These are phyloP conservation scores for Eupithecia centaureata DNA, from an alignment of 2,888 invertebrate species.

Conservation along the genomic window DNA sequence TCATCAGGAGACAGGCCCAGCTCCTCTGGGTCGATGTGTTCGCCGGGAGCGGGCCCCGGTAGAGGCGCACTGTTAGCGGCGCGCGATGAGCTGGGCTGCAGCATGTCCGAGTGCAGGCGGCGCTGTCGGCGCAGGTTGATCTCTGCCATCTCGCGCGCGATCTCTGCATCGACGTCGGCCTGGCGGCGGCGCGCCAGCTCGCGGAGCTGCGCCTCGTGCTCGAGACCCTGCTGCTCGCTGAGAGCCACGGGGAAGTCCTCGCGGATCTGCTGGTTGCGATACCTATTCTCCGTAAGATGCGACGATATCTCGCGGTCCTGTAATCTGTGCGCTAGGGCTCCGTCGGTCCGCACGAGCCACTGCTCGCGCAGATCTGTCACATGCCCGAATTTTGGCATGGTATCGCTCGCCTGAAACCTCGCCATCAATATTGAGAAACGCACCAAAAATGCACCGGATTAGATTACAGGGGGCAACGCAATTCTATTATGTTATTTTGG, in stretches of 20 bases:
- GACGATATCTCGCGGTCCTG: conserved; percentile 80
- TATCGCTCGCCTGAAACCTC: conserved; percentile 71
- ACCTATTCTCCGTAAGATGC: conserved; percentile 77
- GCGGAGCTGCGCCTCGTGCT: conserved; percentile 68
- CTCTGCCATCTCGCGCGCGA: conserved; percentile 77
- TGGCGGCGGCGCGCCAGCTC: conserved; percentile 72
- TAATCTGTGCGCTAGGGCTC: conserved; percentile 76
- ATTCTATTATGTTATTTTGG: not conserved
- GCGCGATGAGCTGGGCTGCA: conserved; percentile 69
- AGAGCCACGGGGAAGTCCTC: conserved; percentile 80
- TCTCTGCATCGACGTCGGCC: conserved; percentile 78
- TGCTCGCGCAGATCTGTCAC: conserved; percentile 78
- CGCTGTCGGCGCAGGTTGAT: conserved; percentile 75
- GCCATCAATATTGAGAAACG: conserved; percentile 65
- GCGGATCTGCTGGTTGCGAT: conserved; percentile 78
- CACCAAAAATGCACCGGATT: conserved; percentile 47
- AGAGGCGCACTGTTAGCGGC: conserved; percentile 52
- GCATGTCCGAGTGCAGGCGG: conserved; percentile 60
- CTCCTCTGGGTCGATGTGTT: conserved; percentile 66
- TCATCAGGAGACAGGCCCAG: conserved; percentile 72
- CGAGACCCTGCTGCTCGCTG: conserved; percentile 72
- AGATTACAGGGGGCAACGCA: conserved; percentile 34
- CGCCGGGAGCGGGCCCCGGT: conserved; percentile 40
- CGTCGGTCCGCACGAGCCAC: conserved; percentile 79
- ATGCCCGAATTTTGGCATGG: conserved; percentile 79